These are phyloP conservation scores for Hylia prasina DNA, from an alignment of 2,113 vertebrate species.

Conservation along the genomic window DNA sequence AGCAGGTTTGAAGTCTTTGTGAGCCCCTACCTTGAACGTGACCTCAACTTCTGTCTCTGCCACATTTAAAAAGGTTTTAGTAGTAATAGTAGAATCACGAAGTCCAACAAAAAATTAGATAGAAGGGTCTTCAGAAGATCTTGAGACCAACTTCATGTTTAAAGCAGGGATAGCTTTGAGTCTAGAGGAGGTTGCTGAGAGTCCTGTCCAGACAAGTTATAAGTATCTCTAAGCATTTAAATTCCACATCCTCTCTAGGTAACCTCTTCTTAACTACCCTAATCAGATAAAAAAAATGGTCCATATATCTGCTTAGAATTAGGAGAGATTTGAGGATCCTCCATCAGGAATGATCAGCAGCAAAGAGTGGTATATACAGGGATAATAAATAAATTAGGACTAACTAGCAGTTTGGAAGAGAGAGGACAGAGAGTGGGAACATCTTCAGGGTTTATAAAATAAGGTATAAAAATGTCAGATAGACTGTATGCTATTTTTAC, in stretches of 20 bases:
- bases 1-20: background rate
- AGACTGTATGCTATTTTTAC: background rate
- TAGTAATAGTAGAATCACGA: background rate
- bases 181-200: background rate
- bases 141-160: background rate
- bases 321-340: background rate
- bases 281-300: background rate
- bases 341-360: background rate
- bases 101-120: background rate
- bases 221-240: background rate
- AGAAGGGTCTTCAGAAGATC: background rate
- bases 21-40: background rate
- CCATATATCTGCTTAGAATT: background rate
- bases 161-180: background rate
- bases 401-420: background rate
- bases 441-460: background rate
- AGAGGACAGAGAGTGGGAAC: background rate
- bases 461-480: background rate
- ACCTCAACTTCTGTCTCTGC: background rate
- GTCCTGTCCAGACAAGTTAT: background rate
- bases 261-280: background rate
- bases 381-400: background rate
- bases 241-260: background rate
- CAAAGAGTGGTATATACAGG: background rate
- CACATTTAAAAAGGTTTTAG: background rate